A percentile compares a stretch with the other conserved stretches of the same genome.
Evolutionary conservation across 2,113 vertebrate species (phyloP).

Genomic region (Vulpes vulpes): DNA sequence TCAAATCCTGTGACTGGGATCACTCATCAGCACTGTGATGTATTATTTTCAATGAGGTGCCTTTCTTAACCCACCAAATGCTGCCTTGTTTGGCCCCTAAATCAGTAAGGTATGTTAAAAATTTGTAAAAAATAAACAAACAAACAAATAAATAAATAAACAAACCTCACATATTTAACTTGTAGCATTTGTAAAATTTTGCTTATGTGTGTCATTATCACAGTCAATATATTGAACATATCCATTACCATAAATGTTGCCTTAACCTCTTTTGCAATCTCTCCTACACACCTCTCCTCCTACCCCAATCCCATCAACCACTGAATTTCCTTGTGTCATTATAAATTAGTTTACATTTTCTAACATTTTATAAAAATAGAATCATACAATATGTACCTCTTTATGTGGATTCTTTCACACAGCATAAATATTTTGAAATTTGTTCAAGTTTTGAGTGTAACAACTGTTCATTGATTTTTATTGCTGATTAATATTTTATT

Average conservation of each 20-base stretch:
- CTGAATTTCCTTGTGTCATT: neutral
- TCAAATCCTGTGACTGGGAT: slow-evolving; percentile 68
- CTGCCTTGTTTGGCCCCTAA: slow-evolving; percentile 88
- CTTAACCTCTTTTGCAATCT: neutral
- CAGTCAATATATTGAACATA: neutral
- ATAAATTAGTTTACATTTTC: neutral
- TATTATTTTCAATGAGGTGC: slow-evolving; percentile 81
- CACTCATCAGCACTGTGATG: slow-evolving; percentile 72
- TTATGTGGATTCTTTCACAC: neutral
- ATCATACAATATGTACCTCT: neutral
- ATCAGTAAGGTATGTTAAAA: slow-evolving; percentile 87
- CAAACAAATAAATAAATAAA: no score
- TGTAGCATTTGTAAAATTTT: neutral
- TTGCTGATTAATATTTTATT: slow-evolving; percentile 19
- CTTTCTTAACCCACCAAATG: slow-evolving; percentile 88
- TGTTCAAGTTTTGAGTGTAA: neutral
- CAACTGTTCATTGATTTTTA: neutral
- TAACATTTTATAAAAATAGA: slow-evolving; percentile 14
- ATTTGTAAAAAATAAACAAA: slow-evolving; percentile 66
- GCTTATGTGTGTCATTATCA: neutral
- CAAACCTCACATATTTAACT: neutral
- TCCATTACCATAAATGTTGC: neutral
- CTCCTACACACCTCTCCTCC: accelerated
- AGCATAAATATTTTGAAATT: neutral
- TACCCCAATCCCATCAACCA: neutral